Base-by-base conservation (phyloP, 2,797 vertebrate genomes). In the Dryobates pubescens region DNA sequence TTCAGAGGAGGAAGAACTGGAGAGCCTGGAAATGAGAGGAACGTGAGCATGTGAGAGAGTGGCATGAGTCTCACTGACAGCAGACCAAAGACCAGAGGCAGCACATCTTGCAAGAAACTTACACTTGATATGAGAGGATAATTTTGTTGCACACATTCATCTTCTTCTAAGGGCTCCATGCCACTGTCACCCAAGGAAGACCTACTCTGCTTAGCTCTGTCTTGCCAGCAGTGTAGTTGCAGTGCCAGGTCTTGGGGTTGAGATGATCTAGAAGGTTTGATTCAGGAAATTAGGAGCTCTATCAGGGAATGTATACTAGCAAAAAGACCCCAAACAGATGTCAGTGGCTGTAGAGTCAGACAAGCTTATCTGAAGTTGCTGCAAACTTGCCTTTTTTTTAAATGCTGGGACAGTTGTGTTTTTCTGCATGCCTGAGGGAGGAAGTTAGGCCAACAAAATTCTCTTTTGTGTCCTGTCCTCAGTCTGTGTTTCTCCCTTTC, bases 11-110 rank as follows among this genome's bases (percentile, higher is more conserved):
- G 41, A 83, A 56, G 61, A 68, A 47, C 51, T 20, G 30, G 47
- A 69, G 47, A 81, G 54, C 9, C 3, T 26, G 47, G 72, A 59
- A 85, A 43, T 63, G 49, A 75, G 73, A 78, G 58, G 34, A 84
- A 36, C 0, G 0, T 67, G 68, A 70, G 23, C 16, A 1, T 59
- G 53, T 38, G 30, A 7, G 20, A 64, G 49, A 20, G 38, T 78
- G 63, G 14, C 22, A 54, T 17, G 20, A 30, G 26, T 82, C 43
- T 90, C 53, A 13, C 1, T 49, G 64, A 12, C 0, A 2, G 38
- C 43, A 65, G 58, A 10, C 18, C 0, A 3, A 80, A 71, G 70
- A 15, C 0, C 2, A 7, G 0, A 2, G 20, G 30, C 71, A 54
- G 16, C 30, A 45, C 0, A 0, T 61, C 22, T 78, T 91, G 78